Conservation (phyloP, 2,888 invertebrate genomes). For the Rosalia funebris region DNA sequence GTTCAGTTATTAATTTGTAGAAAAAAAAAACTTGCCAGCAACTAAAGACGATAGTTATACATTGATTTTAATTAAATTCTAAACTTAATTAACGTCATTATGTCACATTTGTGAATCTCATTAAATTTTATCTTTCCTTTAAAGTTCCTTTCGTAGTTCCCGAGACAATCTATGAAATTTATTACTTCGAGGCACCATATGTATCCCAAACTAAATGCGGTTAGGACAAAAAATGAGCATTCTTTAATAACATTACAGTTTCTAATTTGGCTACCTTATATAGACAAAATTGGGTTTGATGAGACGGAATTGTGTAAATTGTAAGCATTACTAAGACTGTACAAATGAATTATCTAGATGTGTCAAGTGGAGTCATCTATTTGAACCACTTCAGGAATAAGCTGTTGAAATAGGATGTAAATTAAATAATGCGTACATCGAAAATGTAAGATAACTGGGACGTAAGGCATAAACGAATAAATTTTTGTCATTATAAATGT, state of each 20-base stretch:
- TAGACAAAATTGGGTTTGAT: too few species aligned
- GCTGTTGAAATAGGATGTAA: too few species aligned
- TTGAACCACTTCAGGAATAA: too few species aligned
- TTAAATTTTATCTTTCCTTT: conserved; percentile 31
- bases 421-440: too few species aligned
- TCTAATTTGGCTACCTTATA: conserved; percentile 7
- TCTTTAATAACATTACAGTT: conserved; percentile 2
- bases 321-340: too few species aligned
- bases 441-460: too few species aligned
- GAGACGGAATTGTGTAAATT: too few species aligned
- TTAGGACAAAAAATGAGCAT: not conserved
- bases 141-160: conserved; percentile 16
- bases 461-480: too few species aligned
- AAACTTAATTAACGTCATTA: conserved; percentile 29
- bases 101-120: conserved; percentile 27
- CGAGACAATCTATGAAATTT: conserved; percentile 21
- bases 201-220: not conserved
- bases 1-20: too few species aligned
- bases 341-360: too few species aligned
- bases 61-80: conserved; percentile 24
- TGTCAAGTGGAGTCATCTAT: too few species aligned
- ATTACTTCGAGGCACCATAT: conserved; percentile 15
- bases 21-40: not conserved
- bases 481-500: too few species aligned
- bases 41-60: not conserved